Conservation (phyloP, 1,140 invertebrate species). For the Venustaconcha ellipsiformis region DNA sequence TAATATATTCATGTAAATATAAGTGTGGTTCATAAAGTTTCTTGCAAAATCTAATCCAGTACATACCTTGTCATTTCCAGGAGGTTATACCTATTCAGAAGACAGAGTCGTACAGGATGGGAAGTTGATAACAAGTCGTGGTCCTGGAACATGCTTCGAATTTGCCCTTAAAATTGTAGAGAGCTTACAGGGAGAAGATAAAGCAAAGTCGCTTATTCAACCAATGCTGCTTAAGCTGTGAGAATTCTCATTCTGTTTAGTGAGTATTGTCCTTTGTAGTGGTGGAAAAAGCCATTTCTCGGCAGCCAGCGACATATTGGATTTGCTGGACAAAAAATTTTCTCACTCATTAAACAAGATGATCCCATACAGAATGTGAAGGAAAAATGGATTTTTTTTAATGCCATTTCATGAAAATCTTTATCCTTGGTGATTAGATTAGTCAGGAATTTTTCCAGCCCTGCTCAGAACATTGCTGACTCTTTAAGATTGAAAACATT, state of each 20-base stretch:
- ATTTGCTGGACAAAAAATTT: no score
- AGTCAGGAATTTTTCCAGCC: no score
- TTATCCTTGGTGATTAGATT: no score
- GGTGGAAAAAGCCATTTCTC: no score
- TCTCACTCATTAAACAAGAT: no score
- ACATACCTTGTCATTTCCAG: slow-evolving; percentile 30
- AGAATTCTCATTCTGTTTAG: neutral
- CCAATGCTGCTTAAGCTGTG: slow-evolving; percentile 74
- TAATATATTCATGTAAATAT: neutral
- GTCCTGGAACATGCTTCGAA: slow-evolving; percentile 93
- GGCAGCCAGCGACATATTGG: no score
- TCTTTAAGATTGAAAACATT: no score
- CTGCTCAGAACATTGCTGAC: no score
- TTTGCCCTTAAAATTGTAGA: slow-evolving; percentile 91
- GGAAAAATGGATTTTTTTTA: no score
- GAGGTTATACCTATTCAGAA: slow-evolving; percentile 70
- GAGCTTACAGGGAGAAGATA: slow-evolving; percentile 80
- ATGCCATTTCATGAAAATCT: no score
- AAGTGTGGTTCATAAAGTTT: neutral
- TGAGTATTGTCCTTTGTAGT: no score
- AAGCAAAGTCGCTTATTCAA: slow-evolving; percentile 79
- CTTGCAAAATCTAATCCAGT: neutral
- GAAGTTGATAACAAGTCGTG: slow-evolving; percentile 92
- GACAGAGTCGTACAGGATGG: slow-evolving; percentile 71
- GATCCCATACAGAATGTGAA: no score